These are phyloP conservation scores for Entomyzon cyanotis DNA, from an alignment of 2,113 vertebrate genomes.

Conservation along the genomic window DNA sequence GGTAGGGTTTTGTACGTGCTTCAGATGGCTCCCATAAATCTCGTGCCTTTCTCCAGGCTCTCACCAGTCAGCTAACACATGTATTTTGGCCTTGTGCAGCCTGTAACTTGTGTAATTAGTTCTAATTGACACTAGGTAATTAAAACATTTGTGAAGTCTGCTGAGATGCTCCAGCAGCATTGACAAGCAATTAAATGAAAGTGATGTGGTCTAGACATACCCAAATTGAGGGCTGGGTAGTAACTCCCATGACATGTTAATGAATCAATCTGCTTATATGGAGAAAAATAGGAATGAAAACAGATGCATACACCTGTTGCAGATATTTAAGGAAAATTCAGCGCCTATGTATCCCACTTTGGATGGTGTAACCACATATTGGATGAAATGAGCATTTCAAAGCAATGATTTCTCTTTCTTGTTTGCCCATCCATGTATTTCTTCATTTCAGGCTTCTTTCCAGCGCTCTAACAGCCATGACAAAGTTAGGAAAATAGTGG, in stretches of 20 bases:
- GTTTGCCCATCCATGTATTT: background rate
- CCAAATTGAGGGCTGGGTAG: background rate
- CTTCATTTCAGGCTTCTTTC: slow-evolving; percentile 85
- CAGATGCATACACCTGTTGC: background rate
- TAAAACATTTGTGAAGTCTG: background rate
- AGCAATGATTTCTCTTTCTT: background rate
- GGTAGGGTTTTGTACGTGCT: background rate
- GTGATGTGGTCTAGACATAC: background rate
- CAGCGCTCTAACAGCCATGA: slow-evolving; percentile 97
- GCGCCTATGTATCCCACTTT: rapidly evolving
- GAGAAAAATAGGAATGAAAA: background rate
- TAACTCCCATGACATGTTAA: background rate
- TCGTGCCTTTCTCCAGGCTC: background rate
- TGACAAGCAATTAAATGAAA: background rate
- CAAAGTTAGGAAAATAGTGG: slow-evolving; percentile 96
- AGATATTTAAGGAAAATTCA: background rate
- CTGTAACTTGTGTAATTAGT: background rate
- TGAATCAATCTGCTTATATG: background rate
- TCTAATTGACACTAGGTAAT: background rate
- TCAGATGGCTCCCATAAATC: background rate
- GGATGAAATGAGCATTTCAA: background rate
- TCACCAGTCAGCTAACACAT: background rate
- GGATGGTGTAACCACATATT: background rate
- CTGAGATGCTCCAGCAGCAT: background rate
- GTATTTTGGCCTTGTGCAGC: background rate